Conservation (phyloP, 2,797 vertebrate genomes). For the Pseudochaenichthys georgianus region DNA sequence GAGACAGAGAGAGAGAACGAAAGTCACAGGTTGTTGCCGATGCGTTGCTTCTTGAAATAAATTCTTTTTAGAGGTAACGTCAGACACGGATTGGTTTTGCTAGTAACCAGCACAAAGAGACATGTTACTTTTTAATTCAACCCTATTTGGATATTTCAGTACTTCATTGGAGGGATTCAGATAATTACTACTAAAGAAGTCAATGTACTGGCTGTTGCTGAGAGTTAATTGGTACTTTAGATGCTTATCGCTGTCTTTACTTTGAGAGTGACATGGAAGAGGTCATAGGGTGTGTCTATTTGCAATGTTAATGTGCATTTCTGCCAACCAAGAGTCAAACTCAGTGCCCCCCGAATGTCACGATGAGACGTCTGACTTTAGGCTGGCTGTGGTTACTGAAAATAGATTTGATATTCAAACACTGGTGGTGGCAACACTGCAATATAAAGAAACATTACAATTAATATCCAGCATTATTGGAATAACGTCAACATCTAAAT, state of each 20-base stretch:
- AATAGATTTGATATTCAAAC: constrained; percentile 2
- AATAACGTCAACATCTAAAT: too few species aligned
- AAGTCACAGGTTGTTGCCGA: constrained; percentile 72
- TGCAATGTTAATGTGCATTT: constrained; percentile 12
- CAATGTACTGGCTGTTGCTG: background rate
- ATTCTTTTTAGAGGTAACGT: constrained; percentile 68
- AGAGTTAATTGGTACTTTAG: constrained; percentile 32
- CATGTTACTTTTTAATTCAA: background rate
- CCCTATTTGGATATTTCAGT: constrained; percentile 1
- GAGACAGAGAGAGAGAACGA: constrained; percentile 25
- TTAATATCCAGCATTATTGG: background rate
- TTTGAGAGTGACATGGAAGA: constrained; percentile 18
- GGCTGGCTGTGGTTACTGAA: background rate
- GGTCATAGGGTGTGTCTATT: constrained; percentile 20
- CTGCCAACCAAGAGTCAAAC: constrained; percentile 4
- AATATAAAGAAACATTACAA: background rate
- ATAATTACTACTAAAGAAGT: constrained; percentile 7
- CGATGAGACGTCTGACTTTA: background rate
- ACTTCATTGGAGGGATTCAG: background rate
- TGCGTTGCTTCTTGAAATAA: constrained; percentile 76
- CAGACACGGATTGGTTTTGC: constrained; percentile 62
- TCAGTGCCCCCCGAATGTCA: background rate
- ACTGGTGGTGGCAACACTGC: background rate
- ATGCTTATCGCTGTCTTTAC: constrained; percentile 21
- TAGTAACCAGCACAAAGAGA: constrained; percentile 50